phyloP scores from a whole-genome alignment of 2,113 vertebrate species.

The Gambusia holbrooki region DNA sequence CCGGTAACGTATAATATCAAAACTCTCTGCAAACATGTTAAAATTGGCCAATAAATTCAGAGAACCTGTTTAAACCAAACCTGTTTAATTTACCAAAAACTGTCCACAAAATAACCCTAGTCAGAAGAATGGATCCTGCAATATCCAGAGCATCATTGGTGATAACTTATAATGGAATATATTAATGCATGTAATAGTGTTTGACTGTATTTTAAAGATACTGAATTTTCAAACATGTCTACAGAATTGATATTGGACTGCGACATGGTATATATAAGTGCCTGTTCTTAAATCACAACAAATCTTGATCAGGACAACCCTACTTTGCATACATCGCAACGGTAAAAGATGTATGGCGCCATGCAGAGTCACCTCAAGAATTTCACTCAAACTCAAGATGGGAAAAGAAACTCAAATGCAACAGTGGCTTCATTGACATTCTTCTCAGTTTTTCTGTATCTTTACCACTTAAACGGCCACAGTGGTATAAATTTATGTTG shows the following conservation, averaged over 20 bases:
- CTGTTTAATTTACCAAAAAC: not conserved
- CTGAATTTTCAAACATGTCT: not conserved
- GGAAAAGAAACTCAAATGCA: constrained; percentile 37
- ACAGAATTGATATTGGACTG: not conserved
- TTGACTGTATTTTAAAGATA: not conserved
- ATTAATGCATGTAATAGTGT: not conserved
- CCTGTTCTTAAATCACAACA: not conserved
- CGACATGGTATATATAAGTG: not conserved
- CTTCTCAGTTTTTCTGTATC: constrained; percentile 38
- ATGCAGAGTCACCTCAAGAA: constrained; percentile 59
- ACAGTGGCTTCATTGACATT: constrained; percentile 79
- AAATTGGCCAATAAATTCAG: not conserved
- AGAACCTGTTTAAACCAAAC: not conserved
- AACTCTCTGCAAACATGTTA: too few relatives aligned
- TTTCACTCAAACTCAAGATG: constrained; percentile 36
- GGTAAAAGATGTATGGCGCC: constrained; percentile 70
- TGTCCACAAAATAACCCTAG: not conserved
- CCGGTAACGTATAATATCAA: too few relatives aligned
- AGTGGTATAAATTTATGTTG: constrained; percentile 13
- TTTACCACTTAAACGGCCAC: constrained; percentile 5
- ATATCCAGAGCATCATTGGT: not conserved
- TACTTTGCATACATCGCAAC: constrained; percentile 66
- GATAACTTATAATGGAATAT: not conserved
- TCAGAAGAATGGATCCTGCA: not conserved
- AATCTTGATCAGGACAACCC: not conserved